A percentile compares a stretch with the other conserved stretches of the same genome.
Conservation (phyloP, 53 echinoderm and acorn worm species). For the Temnopleurus reevesii region DNA sequence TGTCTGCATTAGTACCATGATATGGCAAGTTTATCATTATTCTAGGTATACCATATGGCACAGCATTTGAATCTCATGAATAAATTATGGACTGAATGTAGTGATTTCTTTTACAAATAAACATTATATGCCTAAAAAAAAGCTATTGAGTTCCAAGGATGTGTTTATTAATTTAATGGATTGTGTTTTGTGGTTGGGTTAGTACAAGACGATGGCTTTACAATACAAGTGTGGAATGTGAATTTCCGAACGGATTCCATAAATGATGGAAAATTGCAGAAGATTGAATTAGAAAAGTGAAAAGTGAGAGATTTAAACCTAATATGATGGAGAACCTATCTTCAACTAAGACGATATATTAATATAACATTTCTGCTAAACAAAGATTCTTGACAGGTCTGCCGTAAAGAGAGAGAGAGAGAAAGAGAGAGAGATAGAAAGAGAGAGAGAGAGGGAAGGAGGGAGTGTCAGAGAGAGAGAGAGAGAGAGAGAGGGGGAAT, state of each 20-base stretch:
- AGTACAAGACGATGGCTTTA: not conserved
- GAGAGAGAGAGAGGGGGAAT: not conserved
- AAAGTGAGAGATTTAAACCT: not conserved
- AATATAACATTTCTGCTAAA: too few relatives aligned
- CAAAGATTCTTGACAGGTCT: too few relatives aligned
- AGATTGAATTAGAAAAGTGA: not conserved
- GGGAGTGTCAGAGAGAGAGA: not conserved
- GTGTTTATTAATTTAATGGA: not conserved
- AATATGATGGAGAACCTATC: not conserved
- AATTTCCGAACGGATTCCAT: too few relatives aligned
- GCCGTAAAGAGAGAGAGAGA: not conserved
- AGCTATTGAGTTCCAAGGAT: not conserved
- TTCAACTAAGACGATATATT: too few relatives aligned
- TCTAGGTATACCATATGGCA: conserved; percentile 54
- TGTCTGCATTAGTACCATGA: conserved; percentile 42
- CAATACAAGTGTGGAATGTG: too few relatives aligned
- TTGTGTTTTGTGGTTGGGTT: not conserved
- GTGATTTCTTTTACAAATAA: conserved; percentile 66
- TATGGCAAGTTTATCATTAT: conserved; percentile 59
- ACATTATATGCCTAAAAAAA: conserved; percentile 62
- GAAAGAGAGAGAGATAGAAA: not conserved
- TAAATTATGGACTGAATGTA: conserved; percentile 60
- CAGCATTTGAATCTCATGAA: conserved; percentile 34
- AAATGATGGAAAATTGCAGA: not conserved
- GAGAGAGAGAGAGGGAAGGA: not conserved